phyloP scores from a whole-genome alignment of 2,888 invertebrate genomes.

The Lutraria lutraria region DNA sequence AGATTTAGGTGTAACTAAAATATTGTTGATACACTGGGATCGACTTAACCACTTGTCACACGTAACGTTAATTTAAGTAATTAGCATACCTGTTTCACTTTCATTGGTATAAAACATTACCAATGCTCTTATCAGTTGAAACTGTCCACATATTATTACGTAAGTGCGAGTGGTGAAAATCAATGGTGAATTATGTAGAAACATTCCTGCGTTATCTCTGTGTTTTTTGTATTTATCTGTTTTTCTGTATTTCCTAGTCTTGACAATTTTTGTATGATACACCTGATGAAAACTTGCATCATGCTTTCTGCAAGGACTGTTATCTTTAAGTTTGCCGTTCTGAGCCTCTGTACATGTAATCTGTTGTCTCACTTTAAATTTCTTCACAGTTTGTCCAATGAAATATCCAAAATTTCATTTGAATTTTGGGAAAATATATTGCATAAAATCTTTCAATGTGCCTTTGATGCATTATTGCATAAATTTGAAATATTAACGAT shows the following conservation, averaged over 20 bases:
- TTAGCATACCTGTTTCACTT: constrained; percentile 2
- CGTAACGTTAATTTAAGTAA: constrained; percentile 2
- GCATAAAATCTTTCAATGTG: too few relatives aligned
- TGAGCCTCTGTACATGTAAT: background rate
- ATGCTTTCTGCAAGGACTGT: background rate
- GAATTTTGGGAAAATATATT: too few relatives aligned
- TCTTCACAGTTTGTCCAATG: too few relatives aligned
- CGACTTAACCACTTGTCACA: background rate
- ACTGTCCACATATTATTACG: background rate
- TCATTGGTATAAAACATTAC: constrained; percentile 15
- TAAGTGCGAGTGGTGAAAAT: background rate
- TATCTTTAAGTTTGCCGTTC: background rate
- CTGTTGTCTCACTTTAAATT: too few relatives aligned
- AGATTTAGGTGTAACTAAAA: background rate
- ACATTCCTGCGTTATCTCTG: background rate
- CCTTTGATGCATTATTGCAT: too few relatives aligned
- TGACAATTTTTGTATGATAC: background rate
- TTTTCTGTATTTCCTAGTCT: background rate
- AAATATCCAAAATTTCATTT: too few relatives aligned
- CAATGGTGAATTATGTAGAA: background rate
- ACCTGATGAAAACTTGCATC: background rate
- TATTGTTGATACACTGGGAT: background rate
- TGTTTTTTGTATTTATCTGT: background rate
- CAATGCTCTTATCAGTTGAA: constrained; percentile 1
- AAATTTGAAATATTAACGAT: too few relatives aligned